A percentile compares a stretch with the other conserved stretches of the same genome.
Evolutionary conservation across 2,797 vertebrate species (phyloP).

Genomic region (Falco rusticolus): DNA sequence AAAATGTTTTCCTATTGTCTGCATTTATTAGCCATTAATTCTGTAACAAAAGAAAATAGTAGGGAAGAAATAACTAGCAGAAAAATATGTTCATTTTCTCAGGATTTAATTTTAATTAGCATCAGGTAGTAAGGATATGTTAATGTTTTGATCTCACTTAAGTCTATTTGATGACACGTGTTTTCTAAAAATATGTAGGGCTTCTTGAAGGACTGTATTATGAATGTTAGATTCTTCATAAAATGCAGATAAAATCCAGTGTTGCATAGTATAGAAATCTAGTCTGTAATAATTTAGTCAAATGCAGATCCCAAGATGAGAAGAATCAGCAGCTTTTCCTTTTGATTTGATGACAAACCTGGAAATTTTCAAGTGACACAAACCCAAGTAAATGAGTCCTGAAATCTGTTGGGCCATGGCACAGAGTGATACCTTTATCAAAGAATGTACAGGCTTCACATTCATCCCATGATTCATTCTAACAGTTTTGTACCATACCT

Average conservation of each 20-base stretch:
- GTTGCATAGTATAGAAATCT: background rate
- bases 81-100: background rate
- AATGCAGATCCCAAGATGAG: background rate
- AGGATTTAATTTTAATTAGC: background rate
- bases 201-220: background rate
- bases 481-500: background rate
- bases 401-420: background rate
- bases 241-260: background rate
- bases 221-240: background rate
- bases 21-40: background rate
- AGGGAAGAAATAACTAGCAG: background rate
- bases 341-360: background rate
- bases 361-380: background rate
- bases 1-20: background rate
- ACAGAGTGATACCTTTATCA: background rate
- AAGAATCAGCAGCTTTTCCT: background rate
- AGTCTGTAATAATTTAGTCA: background rate
- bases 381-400: background rate
- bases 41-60: background rate
- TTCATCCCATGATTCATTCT: background rate
- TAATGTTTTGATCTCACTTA: background rate
- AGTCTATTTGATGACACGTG: background rate
- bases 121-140: background rate
- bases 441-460: background rate
- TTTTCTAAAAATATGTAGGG: background rate